Conservation (phyloP, 2,888 invertebrate species). For the Chelonus formosanus region DNA sequence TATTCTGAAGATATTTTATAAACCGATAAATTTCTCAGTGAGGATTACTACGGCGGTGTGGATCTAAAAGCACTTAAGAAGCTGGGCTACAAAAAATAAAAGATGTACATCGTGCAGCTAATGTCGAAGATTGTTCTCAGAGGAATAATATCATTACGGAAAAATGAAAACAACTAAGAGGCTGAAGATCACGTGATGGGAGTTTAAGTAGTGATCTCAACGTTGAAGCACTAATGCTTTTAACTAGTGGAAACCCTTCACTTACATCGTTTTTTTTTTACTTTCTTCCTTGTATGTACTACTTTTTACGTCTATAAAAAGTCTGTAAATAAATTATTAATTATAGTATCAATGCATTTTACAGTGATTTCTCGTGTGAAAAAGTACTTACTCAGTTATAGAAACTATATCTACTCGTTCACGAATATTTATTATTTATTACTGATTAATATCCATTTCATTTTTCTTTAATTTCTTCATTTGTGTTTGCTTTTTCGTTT, state of each 20-base stretch:
- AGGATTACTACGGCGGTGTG: constrained; percentile 92
- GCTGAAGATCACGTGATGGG: constrained; percentile 14
- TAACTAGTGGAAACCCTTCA: neutral
- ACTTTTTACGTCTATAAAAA: constrained; percentile 20
- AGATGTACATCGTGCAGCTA: no score
- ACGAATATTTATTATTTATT: no score
- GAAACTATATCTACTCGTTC: no score
- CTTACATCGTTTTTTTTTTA: neutral
- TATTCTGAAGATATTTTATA: neutral
- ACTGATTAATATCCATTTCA: no score
- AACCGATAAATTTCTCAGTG: constrained; percentile 67
- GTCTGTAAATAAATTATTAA: constrained; percentile 37
- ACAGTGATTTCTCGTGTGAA: constrained; percentile 6
- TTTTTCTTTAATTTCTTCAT: no score
- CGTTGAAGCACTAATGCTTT: constrained; percentile 28
- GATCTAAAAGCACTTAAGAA: constrained; percentile 89
- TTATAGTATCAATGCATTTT: neutral
- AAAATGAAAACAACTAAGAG: neutral
- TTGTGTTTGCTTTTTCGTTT: neutral
- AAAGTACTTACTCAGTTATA: no score
- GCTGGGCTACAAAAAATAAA: constrained; percentile 73
- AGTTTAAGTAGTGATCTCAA: constrained; percentile 18
- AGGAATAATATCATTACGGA: constrained; percentile 5
- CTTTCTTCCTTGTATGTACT: constrained; percentile 2
- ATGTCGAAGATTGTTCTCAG: neutral